Evolutionary conservation across 2,797 vertebrate genomes (phyloP).

Genomic region (Sebastes kiyomatsui): DNA sequence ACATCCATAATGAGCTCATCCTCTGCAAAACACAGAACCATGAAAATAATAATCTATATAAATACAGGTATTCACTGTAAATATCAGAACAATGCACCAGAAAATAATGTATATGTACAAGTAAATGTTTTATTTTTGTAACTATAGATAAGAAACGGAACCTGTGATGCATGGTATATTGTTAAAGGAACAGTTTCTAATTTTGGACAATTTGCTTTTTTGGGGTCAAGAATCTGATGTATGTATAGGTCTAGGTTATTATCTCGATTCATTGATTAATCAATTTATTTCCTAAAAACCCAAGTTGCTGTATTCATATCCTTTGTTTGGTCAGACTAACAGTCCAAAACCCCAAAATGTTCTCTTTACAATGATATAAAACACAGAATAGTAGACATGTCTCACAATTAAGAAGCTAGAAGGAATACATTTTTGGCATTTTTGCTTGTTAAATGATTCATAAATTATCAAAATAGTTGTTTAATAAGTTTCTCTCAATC

Average conservation of each 20-base stretch:
- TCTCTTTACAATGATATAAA: background rate
- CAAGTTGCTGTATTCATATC: background rate
- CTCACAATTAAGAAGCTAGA: background rate
- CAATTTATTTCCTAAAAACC: background rate
- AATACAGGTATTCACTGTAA: background rate
- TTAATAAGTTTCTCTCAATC: too few relatives aligned
- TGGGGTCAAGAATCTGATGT: background rate
- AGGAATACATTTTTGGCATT: background rate
- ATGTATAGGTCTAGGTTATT: background rate
- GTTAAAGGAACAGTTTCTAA: background rate
- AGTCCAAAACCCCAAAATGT: background rate
- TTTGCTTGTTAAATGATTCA: background rate
- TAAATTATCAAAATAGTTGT: too few relatives aligned
- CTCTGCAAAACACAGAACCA: background rate
- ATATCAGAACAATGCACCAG: background rate
- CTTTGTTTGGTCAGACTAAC: background rate
- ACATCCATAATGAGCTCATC: background rate
- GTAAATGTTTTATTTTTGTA: background rate
- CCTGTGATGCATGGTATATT: background rate
- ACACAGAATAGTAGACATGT: background rate
- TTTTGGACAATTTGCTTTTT: background rate
- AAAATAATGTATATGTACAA: background rate
- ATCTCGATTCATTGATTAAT: background rate
- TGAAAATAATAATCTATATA: background rate
- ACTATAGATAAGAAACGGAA: background rate